Conservation (phyloP, 2,888 invertebrate genomes). For the Monopis laevigella region DNA sequence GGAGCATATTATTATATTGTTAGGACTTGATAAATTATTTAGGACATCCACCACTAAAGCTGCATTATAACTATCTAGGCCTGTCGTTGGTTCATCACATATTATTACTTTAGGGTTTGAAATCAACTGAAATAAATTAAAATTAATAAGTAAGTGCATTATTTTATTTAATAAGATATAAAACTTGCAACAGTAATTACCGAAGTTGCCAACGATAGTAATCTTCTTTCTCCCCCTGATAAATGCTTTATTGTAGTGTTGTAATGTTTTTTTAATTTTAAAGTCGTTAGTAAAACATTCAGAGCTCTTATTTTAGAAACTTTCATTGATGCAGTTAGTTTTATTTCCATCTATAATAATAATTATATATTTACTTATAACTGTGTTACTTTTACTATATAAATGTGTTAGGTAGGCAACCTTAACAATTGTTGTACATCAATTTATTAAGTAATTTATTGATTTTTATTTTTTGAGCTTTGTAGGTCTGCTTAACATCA, state of each 20-base stretch:
- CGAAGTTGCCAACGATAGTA: conserved; percentile 86
- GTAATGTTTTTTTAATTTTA: conserved; percentile 76
- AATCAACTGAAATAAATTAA: conserved; percentile 73
- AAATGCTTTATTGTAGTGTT: conserved; percentile 74
- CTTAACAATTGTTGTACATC: no score
- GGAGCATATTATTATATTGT: conserved; percentile 83
- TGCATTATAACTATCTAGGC: conserved; percentile 90
- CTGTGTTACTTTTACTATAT: no score
- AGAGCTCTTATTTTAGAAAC: conserved; percentile 29
- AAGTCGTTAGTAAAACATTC: conserved; percentile 56
- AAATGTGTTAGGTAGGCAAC: no score
- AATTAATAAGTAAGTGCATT: no score
- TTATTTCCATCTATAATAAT: conserved; percentile 52
- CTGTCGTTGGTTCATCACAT: conserved; percentile 94
- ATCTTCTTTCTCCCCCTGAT: conserved; percentile 88
- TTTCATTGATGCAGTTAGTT: conserved; percentile 36
- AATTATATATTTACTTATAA: conserved; percentile 22
- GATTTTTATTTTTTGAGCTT: no score
- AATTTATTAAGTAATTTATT: no score
- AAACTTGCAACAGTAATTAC: conserved; percentile 50
- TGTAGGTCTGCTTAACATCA: no score
- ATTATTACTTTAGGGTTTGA: conserved; percentile 88
- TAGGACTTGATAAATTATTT: conserved; percentile 42
- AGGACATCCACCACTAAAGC: conserved; percentile 77
- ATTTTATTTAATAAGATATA: no score